Conservation (phyloP, 2,888 invertebrate genomes). For the Cosmorhoe ocellata region DNA sequence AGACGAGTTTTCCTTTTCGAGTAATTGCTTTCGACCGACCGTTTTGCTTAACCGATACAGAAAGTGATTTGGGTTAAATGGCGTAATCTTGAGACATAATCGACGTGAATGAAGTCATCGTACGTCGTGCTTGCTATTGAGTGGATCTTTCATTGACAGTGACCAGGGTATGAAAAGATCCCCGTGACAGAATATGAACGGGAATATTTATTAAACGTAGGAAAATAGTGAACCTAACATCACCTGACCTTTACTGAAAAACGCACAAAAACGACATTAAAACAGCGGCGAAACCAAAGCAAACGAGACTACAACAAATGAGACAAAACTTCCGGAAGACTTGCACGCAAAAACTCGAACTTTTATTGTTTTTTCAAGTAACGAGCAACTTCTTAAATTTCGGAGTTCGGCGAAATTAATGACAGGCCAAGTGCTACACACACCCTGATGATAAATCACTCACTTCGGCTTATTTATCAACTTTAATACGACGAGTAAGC, state of each 20-base stretch:
- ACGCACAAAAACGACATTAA: no score
- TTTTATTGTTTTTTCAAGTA: constrained; percentile 3
- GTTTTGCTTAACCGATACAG: constrained; percentile 22
- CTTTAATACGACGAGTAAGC: no score
- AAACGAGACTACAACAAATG: no score
- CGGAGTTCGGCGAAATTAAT: constrained; percentile 10
- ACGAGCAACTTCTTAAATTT: background rate
- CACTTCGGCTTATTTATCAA: background rate
- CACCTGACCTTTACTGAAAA: no score
- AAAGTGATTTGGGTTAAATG: constrained; percentile 31
- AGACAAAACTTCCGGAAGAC: constrained; percentile 5
- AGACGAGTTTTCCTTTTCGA: constrained; percentile 25
- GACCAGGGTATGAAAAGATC: no score
- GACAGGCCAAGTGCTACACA: background rate
- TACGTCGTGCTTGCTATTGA: background rate
- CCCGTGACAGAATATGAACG: no score
- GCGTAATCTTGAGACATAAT: constrained; percentile 21
- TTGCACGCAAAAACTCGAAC: background rate
- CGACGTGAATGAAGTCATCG: constrained; percentile 15
- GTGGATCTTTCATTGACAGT: no score
- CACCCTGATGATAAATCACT: background rate
- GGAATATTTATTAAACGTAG: no score
- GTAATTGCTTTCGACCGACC: constrained; percentile 21
- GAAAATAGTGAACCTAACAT: no score
- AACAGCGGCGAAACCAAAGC: no score